A percentile compares a stretch with the other conserved stretches of the same genome.
Conservation (phyloP, 2,888 invertebrate species). For the Leptothorax acervorum region DNA sequence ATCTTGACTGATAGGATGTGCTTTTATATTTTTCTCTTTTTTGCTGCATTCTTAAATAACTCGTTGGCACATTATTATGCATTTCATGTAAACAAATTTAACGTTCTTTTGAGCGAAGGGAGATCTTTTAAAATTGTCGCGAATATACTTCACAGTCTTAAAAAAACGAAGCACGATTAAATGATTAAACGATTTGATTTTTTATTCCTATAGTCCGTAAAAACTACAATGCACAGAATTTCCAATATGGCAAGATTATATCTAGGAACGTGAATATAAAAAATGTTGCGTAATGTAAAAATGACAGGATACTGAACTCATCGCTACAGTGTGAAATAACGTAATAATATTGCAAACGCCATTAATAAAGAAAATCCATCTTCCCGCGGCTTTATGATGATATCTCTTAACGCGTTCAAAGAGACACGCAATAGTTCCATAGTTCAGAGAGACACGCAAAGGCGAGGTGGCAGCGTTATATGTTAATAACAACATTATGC, state of each 20-base stretch:
- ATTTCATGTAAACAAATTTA: neutral
- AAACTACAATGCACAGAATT: neutral
- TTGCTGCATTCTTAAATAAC: neutral
- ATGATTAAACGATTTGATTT: neutral
- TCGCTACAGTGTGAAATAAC: neutral
- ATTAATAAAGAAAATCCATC: neutral
- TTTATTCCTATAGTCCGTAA: neutral
- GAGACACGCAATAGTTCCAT: slow-evolving; percentile 33
- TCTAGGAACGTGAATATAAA: neutral
- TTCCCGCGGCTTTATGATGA: neutral
- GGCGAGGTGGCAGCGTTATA: slow-evolving; percentile 57
- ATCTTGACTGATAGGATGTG: neutral
- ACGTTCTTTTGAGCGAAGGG: neutral
- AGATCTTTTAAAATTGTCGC: neutral
- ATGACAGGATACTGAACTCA: slow-evolving; percentile 2
- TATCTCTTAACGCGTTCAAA: slow-evolving; percentile 1
- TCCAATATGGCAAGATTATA: neutral
- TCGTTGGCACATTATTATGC: slow-evolving; percentile 21
- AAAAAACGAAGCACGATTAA: neutral
- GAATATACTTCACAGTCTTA: neutral
- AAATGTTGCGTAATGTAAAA: neutral
- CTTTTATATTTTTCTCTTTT: neutral
- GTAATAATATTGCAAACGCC: neutral
- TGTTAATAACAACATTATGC: slow-evolving; percentile 82
- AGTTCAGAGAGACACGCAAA: slow-evolving; percentile 32